A percentile compares a stretch with the other conserved stretches of the same genome.
Evolutionary conservation across 1,140 invertebrate genomes (phyloP).

Genomic region (Lordiphosa collinella): DNA sequence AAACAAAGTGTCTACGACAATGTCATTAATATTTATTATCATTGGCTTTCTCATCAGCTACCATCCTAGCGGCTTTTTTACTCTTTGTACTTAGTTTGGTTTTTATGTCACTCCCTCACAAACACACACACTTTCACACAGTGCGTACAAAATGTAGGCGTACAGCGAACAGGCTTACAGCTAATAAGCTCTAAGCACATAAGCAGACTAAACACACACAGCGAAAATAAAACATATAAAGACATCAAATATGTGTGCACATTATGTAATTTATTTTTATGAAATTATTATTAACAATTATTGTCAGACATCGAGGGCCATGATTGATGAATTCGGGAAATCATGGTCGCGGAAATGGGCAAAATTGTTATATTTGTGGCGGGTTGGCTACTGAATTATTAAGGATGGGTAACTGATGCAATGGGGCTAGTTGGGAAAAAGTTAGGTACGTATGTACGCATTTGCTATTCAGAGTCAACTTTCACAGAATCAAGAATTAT

Average conservation of each 20-base stretch:
- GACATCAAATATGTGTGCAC: conserved; percentile 14
- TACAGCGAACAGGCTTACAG: conserved; percentile 23
- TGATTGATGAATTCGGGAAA: too few relatives aligned
- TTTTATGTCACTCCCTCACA: not conserved
- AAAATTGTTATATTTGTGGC: too few relatives aligned
- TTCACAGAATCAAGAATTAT: too few relatives aligned
- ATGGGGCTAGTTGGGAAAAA: too few relatives aligned
- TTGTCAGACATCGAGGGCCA: not conserved
- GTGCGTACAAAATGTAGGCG: conserved; percentile 23
- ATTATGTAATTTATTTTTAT: conserved; percentile 23
- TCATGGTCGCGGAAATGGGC: too few relatives aligned
- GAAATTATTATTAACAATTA: conserved; percentile 31
- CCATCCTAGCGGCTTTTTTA: not conserved
- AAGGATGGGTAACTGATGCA: too few relatives aligned
- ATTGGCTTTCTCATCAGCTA: conserved; percentile 7
- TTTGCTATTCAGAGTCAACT: too few relatives aligned
- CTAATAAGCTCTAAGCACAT: conserved; percentile 55
- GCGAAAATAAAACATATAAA: not conserved
- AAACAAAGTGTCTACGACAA: conserved; percentile 2
- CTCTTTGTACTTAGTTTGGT: conserved; percentile 1
- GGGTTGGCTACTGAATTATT: too few relatives aligned
- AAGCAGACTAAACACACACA: conserved; percentile 21
- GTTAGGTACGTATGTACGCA: too few relatives aligned
- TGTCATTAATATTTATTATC: conserved; percentile 43
- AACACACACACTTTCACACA: not conserved